A percentile compares a stretch with the other conserved stretches of the same genome.
Evolutionary conservation across 2,888 invertebrate species (phyloP).

Genomic region (Neoscelio sp.): DNA sequence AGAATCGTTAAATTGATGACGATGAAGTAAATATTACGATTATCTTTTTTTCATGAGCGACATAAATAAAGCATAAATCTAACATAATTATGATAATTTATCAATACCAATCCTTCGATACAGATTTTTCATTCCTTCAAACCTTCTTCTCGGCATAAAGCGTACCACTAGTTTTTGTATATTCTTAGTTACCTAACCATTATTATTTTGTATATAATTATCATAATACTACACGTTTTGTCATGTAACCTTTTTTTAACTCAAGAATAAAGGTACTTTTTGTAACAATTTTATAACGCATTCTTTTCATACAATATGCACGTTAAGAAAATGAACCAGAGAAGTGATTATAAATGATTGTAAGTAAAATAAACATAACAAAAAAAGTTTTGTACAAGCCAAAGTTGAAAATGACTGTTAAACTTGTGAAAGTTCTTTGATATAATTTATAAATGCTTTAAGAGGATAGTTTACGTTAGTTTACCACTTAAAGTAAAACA

Average conservation of each 20-base stretch:
- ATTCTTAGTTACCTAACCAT: background rate
- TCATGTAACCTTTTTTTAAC: conserved; percentile 3
- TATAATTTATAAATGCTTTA: conserved; percentile 20
- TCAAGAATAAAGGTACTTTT: conserved; percentile 7
- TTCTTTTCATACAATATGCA: background rate
- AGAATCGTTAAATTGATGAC: too few relatives aligned
- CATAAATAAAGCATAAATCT: too few relatives aligned
- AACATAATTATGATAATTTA: too few relatives aligned
- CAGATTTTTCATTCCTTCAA: too few relatives aligned
- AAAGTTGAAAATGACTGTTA: conserved; percentile 17
- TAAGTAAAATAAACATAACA: too few relatives aligned
- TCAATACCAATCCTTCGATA: background rate
- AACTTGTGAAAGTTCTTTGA: conserved; percentile 21
- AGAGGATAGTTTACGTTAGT: too few relatives aligned
- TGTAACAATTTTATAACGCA: background rate
- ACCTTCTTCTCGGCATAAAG: background rate
- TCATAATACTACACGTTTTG: background rate
- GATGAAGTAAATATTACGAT: too few relatives aligned
- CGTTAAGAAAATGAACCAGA: background rate
- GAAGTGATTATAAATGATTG: conserved; percentile 15
- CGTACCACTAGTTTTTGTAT: conserved; percentile 6
- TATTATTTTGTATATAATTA: conserved; percentile 14
- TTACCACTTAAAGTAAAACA: too few relatives aligned
- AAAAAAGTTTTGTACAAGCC: conserved; percentile 12
- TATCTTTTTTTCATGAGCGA: too few relatives aligned